Evolutionary conservation across 2,113 vertebrate species (phyloP), one percentile per base, ranked within the genome.

Genomic region (Ia io): DNA sequence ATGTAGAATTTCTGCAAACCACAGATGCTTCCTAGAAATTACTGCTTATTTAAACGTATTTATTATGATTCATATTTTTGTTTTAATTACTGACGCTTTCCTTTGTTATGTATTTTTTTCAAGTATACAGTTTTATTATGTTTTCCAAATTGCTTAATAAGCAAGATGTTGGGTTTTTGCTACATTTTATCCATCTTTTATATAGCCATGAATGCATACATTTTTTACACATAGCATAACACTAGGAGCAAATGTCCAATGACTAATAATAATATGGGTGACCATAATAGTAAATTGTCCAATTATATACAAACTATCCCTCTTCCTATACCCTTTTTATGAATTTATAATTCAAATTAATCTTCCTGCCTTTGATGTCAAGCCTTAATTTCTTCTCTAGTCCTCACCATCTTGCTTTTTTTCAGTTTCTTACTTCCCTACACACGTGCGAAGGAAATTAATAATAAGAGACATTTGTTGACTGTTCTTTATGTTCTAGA

Each of bases 111-210:
- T 32, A 56, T 61, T 94, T 93, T 94, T 87, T 91, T 73, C 32
- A 77, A 84, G 35, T 86, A 35, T 37, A 22, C 77, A 28, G n/a
- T 63, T 86, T 88, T 51, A 71, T 65, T 69, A 2, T 79, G 30
- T 35, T 95, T 96, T 61, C 40, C 93, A 94, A 92, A 84, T 91
- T 47, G 35, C 23, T 78, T 96, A 56, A 69, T 92, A 84, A 83
- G 47, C 35, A 80, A 93, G n/a, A 95, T 83, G 22, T 82, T 93
- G 20, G 20, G 0, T 90, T 93, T 83, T 47, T 20, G 13, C 65
- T 87, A 63, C 5, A 83, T 89, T 90, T 84, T 91, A 11, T 28
- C 63, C 78, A 78, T 44, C 25, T 94, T 93, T 78, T 63, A 61
- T 28, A 35, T 13, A 84, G 73, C 16, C 30, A 11, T 17, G 44